Evolutionary conservation across 2,113 vertebrate genomes (phyloP), one percentile per base, ranked within the genome.

Genomic region (Carollia perspicillata): DNA sequence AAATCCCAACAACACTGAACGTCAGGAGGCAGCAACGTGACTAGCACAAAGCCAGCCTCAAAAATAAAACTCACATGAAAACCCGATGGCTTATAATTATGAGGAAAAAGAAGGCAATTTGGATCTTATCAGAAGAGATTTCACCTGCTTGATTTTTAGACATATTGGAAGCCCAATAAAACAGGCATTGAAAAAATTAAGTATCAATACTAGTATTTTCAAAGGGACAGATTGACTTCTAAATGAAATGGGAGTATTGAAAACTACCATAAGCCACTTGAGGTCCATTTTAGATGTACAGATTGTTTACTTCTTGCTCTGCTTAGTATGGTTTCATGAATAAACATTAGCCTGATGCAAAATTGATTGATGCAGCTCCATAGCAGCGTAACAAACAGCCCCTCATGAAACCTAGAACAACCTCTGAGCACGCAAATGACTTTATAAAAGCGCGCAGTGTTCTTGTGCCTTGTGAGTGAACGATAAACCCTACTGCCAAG

Each of bases 121-220:
- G 16, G 0, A 95, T 44, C 9, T 30, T 30, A 58, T 93, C 87
- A 85, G 12, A 77, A 68, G 18, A 97, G 92, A 85, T 94, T 94
- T 92, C 84, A 22, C 58, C 10, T 33, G 13, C 75, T 93, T 96
- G n/a, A 74, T 71, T 92, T 96, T 90, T 93, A 96, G 28, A 11
- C 1, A 86, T 97, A 77, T 95, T 11, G 22, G n/a, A 94, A 78
- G 58, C 47, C 72, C 53, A 96, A n/a, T 92, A 58, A 75, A 97
- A 94, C 35, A 71, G 89, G 78, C 94, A 47, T 5, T 84, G 22
- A 51, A 51, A 81, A 93, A 94, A 84, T 18, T 83, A 89, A 81
- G 22, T 20, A 55, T 80, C 74, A 66, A 3, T 60, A 72, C 26
- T 60, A 90, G n/a, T 87, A 37, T 89, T 95, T 95, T 84, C 40